A percentile compares a stretch with the other conserved stretches of the same genome.
Evolutionary conservation across 2,888 invertebrate genomes (phyloP).

Genomic region (Amphipoea lucens): DNA sequence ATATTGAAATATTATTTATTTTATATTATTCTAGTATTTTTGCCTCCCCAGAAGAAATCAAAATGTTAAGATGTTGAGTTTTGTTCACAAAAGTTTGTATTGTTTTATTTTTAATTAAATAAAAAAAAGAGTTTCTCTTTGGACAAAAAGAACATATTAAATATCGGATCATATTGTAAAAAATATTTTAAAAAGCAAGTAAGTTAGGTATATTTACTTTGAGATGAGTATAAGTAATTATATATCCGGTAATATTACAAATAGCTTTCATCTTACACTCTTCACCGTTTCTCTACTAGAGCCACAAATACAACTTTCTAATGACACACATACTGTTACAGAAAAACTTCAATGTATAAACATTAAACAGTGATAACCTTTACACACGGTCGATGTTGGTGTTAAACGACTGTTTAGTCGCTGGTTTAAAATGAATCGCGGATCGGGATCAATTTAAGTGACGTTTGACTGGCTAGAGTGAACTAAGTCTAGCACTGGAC

Average conservation of each 20-base stretch:
- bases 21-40: too few relatives aligned
- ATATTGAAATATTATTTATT: too few relatives aligned
- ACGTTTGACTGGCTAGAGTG: background rate
- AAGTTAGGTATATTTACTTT: too few relatives aligned
- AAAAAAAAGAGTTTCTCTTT: too few relatives aligned
- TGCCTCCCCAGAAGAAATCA: too few relatives aligned
- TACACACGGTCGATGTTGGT: background rate
- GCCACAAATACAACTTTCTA: conserved; percentile 37
- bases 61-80: too few relatives aligned
- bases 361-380: background rate
- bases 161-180: background rate
- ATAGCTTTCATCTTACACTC: conserved; percentile 6
- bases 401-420: background rate
- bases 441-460: background rate
- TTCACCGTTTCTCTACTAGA: conserved; percentile 4
- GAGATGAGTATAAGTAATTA: background rate
- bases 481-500: too few relatives aligned
- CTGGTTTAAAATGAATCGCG: background rate
- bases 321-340: conserved; percentile 8
- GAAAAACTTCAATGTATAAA: background rate
- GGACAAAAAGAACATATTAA: too few relatives aligned
- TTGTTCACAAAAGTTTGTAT: too few relatives aligned
- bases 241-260: conserved; percentile 2
- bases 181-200: too few relatives aligned
- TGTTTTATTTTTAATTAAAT: too few relatives aligned